phyloP scores from a whole-genome alignment of 2,888 invertebrate genomes.

The Eurytoma californica region DNA sequence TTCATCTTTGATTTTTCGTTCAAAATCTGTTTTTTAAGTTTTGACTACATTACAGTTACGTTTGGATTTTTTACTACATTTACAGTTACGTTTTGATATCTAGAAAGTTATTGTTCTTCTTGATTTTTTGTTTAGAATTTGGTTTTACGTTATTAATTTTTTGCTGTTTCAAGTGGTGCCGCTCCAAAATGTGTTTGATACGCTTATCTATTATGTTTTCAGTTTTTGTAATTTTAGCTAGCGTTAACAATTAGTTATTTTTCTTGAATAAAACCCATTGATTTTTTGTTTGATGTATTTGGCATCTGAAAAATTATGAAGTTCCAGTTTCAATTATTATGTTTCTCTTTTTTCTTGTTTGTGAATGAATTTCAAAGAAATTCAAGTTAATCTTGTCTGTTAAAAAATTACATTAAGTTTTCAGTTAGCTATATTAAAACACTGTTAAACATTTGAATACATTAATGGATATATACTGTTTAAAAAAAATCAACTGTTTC shows the following conservation, averaged over 20 bases:
- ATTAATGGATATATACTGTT: too few relatives aligned
- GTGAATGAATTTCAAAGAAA: constrained; percentile 60
- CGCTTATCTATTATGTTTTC: constrained; percentile 33
- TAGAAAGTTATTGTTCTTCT: neutral
- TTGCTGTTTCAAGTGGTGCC: constrained; percentile 48
- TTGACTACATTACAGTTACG: neutral
- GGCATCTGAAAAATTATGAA: neutral
- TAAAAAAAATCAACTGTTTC: neutral
- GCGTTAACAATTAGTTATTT: constrained; percentile 33
- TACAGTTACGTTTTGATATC: neutral
- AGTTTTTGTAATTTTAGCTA: constrained; percentile 18
- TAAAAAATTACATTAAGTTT: constrained; percentile 1
- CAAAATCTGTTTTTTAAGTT: constrained; percentile 20
- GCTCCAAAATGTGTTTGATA: constrained; percentile 40
- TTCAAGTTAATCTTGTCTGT: constrained; percentile 49
- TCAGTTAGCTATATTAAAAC: neutral
- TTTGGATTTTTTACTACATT: neutral
- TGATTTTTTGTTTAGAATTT: constrained; percentile 31
- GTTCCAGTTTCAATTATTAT: constrained; percentile 19
- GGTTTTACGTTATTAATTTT: constrained; percentile 12
- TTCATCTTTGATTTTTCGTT: constrained; percentile 44
- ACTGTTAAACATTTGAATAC: neutral
- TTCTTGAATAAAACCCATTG: constrained; percentile 29
- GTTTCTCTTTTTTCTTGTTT: constrained; percentile 53
- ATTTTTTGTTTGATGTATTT: constrained; percentile 38